phyloP scores from a whole-genome alignment of 2,888 invertebrate genomes.

The Blastobasis adustella region DNA sequence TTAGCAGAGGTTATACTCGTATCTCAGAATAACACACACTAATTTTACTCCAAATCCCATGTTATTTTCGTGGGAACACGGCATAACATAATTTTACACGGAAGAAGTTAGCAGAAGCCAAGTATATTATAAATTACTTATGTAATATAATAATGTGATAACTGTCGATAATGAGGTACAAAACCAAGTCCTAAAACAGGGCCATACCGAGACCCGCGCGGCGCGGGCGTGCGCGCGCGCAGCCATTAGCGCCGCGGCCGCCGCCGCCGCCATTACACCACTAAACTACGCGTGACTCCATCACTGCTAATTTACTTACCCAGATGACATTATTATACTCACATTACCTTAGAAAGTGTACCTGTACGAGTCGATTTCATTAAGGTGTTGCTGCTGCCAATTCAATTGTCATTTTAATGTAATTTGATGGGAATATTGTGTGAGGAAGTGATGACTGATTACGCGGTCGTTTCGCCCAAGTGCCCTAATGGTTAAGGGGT shows the following conservation, averaged over 20 bases:
- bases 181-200: too few species aligned
- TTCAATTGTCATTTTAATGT: constrained; percentile 42
- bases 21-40: too few species aligned
- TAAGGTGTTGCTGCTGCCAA: constrained; percentile 23
- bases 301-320: constrained; percentile 43
- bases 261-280: constrained; percentile 27
- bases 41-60: too few species aligned
- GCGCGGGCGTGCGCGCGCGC: neutral
- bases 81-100: too few species aligned
- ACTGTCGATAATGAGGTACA: too few species aligned
- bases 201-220: neutral
- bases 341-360: constrained; percentile 34
- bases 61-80: too few species aligned
- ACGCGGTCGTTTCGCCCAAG: neutral
- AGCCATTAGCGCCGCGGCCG: constrained; percentile 6
- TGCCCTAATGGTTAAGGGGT: too few species aligned
- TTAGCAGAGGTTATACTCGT: too few species aligned
- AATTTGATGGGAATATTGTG: constrained; percentile 25
- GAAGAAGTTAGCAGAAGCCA: too few species aligned
- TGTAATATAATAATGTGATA: too few species aligned
- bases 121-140: too few species aligned
- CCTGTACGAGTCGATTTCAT: constrained; percentile 14
- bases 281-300: constrained; percentile 51
- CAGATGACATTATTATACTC: constrained; percentile 48
- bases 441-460: neutral